A percentile compares a stretch with the other conserved stretches of the same genome.
phyloP scores from a whole-genome alignment of 2,797 vertebrate genomes.

The Zenarchopterus dispar region DNA sequence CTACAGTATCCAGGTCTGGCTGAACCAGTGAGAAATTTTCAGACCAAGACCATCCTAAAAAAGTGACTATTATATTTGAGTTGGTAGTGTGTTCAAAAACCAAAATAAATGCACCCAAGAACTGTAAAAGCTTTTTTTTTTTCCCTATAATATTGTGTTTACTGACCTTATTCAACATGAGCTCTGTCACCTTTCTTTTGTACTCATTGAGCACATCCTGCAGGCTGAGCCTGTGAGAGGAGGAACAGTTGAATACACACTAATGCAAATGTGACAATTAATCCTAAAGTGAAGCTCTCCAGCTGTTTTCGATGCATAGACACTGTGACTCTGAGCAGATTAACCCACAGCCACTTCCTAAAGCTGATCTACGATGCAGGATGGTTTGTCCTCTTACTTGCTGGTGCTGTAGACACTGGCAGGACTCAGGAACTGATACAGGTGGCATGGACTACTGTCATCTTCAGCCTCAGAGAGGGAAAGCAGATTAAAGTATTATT shows the following conservation, averaged over 20 bases:
- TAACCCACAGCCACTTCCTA: background rate
- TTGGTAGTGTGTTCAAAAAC: no score
- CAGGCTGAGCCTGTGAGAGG: constrained; percentile 61
- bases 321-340: constrained; percentile 12
- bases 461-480: constrained; percentile 63
- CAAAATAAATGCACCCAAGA: no score
- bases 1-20: no score
- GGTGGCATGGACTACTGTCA: constrained; percentile 33
- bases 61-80: no score
- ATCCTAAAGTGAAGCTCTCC: background rate
- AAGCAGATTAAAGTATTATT: background rate
- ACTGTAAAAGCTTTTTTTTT: background rate
- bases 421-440: constrained; percentile 55
- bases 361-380: background rate
- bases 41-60: no score
- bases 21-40: no score
- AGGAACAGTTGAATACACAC: constrained; percentile 19
- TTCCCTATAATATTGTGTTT: background rate
- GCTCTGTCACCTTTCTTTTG: constrained; percentile 51
- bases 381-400: constrained; percentile 58
- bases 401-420: constrained; percentile 55
- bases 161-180: constrained; percentile 70
- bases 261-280: background rate
- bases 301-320: constrained; percentile 51
- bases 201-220: constrained; percentile 64